Base-by-base conservation (phyloP, 1,140 invertebrate species). In the Eupristina koningsbergeri region DNA sequence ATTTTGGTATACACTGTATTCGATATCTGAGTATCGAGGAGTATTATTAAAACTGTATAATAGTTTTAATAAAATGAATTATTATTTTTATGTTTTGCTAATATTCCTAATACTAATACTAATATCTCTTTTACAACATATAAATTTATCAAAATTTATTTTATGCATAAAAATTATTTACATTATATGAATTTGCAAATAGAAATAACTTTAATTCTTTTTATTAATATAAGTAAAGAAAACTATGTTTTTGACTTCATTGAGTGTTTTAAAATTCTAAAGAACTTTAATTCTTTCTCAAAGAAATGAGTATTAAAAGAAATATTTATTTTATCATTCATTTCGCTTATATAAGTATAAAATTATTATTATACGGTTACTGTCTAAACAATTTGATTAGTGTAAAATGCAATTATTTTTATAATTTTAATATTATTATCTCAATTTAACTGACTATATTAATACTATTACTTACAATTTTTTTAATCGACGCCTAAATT, bases 231-330 rank as follows among this genome's bases (percentile, higher is more conserved):
- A 58, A 26, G 13, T 9, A 3, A 26, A 26, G 26, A 26, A 58
- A 58, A 58, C 26, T 58, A 58, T 26, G 26, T 58, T 5, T 58
- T 58, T 58, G 53, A 13, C 26, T 63, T 76, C 31, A 41, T 13
- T 19, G 5, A 58, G 26, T 58, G 22, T 5, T 31, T 29, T 73
- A 22, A 11, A n/a, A 15, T 45, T 47, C 36, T 64, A 8, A 78
- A 61, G 76, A 78, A 78, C 76, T 78, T 78, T 15, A 78, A 63
- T 63, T 29, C 64, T 77, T 64, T 64, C 31, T 50, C 75, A 77
- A 61, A 22, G 36, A 61, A 15, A 61, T 22, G 22, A n/a, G n/a
- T n/a, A n/a, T n/a, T n/a, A 77, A 36, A 61, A 7, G n/a, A n/a
- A 61, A 11, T 77, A 77, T 39, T 39, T 31, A 39, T 77, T 58